A percentile compares a stretch with the other conserved stretches of the same genome.
phyloP scores from a whole-genome alignment of 1,140 invertebrate genomes.

The Ceratosolen solmsi region DNA sequence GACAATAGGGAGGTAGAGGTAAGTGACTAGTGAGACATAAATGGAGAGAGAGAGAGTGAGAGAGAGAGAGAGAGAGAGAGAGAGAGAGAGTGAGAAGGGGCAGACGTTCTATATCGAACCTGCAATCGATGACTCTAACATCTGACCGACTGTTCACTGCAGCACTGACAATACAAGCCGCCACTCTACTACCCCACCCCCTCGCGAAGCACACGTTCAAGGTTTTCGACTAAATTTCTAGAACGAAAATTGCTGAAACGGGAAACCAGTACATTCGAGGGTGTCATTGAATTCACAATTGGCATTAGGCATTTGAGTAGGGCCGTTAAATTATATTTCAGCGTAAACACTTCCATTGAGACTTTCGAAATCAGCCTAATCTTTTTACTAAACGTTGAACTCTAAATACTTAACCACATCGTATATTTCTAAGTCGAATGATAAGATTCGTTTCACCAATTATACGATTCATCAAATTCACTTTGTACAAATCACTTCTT shows the following conservation, averaged over 20 bases:
- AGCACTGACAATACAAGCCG: slow-evolving; percentile 2
- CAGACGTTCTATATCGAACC: background rate
- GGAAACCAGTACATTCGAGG: too few species aligned
- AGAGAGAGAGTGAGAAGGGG: background rate
- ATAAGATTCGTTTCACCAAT: too few species aligned
- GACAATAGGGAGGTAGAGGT: background rate
- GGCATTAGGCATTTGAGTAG: background rate
- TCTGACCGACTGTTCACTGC: slow-evolving; percentile 9
- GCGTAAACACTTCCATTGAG: background rate
- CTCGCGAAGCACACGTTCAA: background rate
- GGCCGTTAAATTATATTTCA: background rate
- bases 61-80: background rate
- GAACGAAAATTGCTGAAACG: slow-evolving; percentile 25
- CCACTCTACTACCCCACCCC: background rate
- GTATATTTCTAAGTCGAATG: too few species aligned
- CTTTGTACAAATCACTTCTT: too few species aligned
- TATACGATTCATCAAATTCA: too few species aligned
- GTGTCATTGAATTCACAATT: slow-evolving; percentile 40
- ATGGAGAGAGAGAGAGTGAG: background rate
- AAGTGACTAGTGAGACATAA: background rate
- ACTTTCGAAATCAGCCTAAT: too few species aligned
- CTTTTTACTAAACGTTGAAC: too few species aligned
- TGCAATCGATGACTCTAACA: slow-evolving; percentile 27
- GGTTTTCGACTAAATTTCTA: slow-evolving; percentile 33
- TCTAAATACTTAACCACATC: too few species aligned